These are phyloP conservation scores for Pseudomyrmex concolor DNA, from an alignment of 1,140 invertebrate genomes.

Conservation along the genomic window DNA sequence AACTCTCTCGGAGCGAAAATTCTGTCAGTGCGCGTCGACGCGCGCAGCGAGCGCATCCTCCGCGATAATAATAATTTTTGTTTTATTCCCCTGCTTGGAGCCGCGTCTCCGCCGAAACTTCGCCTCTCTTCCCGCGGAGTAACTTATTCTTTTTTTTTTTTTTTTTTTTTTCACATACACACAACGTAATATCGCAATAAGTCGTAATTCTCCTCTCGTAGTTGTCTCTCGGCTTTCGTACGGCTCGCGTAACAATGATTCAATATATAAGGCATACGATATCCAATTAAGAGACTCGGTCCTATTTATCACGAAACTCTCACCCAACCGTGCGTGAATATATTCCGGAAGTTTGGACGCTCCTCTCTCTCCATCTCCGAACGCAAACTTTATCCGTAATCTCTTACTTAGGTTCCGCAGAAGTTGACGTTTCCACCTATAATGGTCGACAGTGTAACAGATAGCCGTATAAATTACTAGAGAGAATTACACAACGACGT, in stretches of 20 bases:
- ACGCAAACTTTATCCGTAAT: constrained; percentile 38
- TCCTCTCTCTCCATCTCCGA: not conserved
- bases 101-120: constrained; percentile 35
- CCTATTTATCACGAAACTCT: constrained; percentile 50
- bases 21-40: constrained; percentile 20
- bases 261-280: constrained; percentile 52
- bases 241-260: constrained; percentile 29
- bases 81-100: constrained; percentile 24
- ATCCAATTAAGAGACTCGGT: constrained; percentile 42
- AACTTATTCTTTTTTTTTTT: too few species aligned
- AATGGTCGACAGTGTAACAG: constrained; percentile 33
- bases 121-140: not conserved
- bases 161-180: not conserved
- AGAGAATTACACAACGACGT: constrained; percentile 34
- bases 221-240: constrained; percentile 1
- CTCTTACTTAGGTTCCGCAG: constrained; percentile 33
- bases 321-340: not conserved
- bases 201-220: constrained; percentile 38
- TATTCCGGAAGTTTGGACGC: constrained; percentile 14
- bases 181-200: constrained; percentile 15
- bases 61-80: constrained; percentile 53
- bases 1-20: not conserved
- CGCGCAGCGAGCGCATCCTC: constrained; percentile 40
- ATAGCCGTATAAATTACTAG: constrained; percentile 54
- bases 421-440: constrained; percentile 26